Evolutionary conservation across 1,140 invertebrate genomes (phyloP), one percentile per base, ranked within the genome.

Genomic region (Zaprionus davidi): DNA sequence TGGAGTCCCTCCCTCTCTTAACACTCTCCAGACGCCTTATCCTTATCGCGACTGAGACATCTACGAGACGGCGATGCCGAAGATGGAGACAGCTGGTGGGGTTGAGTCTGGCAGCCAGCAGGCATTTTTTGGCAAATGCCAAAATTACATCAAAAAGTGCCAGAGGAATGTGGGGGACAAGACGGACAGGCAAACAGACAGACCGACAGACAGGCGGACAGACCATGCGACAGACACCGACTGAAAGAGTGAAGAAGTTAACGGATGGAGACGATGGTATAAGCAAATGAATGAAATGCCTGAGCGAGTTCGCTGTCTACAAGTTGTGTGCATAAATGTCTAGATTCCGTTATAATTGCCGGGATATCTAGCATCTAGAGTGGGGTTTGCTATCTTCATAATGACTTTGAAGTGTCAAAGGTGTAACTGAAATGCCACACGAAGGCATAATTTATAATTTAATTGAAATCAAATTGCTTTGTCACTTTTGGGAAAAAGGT

Each of bases 81-180:
- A 22, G 46, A 4, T 9, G 20, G 20, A 24, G 44, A 1, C 17
- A 22, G 46, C 3, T 11, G 11, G 11, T 26, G 3, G 46, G 20
- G 9, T 51, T 7, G n/a, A n/a, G 6, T 46, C 41, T 46, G 56
- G 76, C 60, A 69, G 76, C 51, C 56, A 28, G 74, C 51, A 66
- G 79, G 65, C 76, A 85, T 84, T 84, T 88, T 79, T 85, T 81
- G 84, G 78, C 78, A 81, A 90, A 88, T 88, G 84, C 84, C 85
- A 84, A 88, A 88, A 88, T 90, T 88, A 88, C 85, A 88, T 88
- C 84, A 88, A 90, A 87, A 87, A 88, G 84, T 79, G 81, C 66
- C 78, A 63, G 70, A 70, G 74, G 84, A 81, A 76, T 87, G 72
- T 64, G 51, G 59, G 36, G 38, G 34, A 28, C 17, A 36, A 28